Conservation (phyloP, 2,797 vertebrate species). For the Brachyrhaphis roseni region DNA sequence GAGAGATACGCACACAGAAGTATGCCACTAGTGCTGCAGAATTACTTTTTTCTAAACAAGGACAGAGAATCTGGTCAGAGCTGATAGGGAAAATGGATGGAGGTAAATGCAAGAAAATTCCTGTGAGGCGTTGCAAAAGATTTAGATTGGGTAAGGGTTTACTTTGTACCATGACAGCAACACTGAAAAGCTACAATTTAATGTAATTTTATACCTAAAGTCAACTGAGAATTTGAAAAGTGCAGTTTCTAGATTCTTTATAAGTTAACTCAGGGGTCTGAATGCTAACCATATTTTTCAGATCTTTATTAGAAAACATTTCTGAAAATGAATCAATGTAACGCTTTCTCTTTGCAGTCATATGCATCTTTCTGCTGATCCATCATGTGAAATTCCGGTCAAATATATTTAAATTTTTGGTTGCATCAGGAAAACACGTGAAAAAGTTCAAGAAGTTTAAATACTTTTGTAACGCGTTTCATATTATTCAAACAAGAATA, state of each 20-base stretch:
- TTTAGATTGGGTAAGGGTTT: background rate
- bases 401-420: background rate
- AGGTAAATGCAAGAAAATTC: background rate
- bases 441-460: background rate
- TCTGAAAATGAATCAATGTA: background rate
- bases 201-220: background rate
- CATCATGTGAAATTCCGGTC: background rate
- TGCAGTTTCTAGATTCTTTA: background rate
- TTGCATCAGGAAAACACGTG: background rate
- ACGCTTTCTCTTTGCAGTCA: background rate
- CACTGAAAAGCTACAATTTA: background rate
- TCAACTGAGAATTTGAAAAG: background rate
- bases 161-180: background rate
- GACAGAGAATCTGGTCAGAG: background rate
- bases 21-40: background rate
- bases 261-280: background rate
- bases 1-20: too few species aligned
- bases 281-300: background rate
- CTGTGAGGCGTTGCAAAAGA: background rate
- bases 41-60: background rate
- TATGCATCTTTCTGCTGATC: background rate
- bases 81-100: background rate
- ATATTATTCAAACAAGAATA: constrained; percentile 27
- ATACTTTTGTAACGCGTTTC: constrained; percentile 4
- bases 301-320: background rate